Base-by-base conservation (phyloP, 53 echinoderm and acorn worm species). In the Holothuria leucospilota region DNA sequence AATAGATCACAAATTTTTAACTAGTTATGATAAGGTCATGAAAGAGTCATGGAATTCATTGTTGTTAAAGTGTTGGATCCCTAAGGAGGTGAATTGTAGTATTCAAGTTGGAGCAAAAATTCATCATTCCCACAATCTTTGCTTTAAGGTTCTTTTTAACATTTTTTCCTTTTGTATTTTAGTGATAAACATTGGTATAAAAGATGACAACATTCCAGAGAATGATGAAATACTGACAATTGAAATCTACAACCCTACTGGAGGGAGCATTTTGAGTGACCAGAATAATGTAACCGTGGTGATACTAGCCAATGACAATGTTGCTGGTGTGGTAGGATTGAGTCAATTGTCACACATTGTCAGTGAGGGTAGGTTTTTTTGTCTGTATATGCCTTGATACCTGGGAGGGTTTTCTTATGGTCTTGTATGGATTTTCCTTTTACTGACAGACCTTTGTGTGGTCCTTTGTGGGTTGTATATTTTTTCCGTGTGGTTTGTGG, bases 171-270 rank as follows among this genome's bases (percentile, higher is more conserved):
- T 71, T 56, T 56, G 15, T 18, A 16, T 67, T 70, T 39, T 73
- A 98, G 99, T 95, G 24, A 93, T 95, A 69, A 98, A 93, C 85
- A 92, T 98, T 26, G 95, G 99, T 28, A 93, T 98, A 82, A 89
- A 89, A 60, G 99, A 98, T 29, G 99, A 98, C 58, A 41, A 51
- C 8, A 87, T 90, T 8, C 99, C 99, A 25, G 99, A 98, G 90
- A 79, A 88, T 28, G 95, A 98, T 63, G 99, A 98, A 71, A 51
- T 39, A 34, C 59, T 98, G 21, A 23, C 86, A 0, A 90, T 95
- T 64, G 95, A 98, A 74, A 89, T 98, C 15, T 95, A 95, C 90
- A 87, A 88, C 82, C 95, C 99, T 9, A 88, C 84, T 59, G 95
- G 99, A 29, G 99, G 99, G 58, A 98, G 99, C 66, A 82, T 90